Evolutionary conservation across 2,797 vertebrate species (phyloP).

Genomic region (Ctenopoma multispine): DNA sequence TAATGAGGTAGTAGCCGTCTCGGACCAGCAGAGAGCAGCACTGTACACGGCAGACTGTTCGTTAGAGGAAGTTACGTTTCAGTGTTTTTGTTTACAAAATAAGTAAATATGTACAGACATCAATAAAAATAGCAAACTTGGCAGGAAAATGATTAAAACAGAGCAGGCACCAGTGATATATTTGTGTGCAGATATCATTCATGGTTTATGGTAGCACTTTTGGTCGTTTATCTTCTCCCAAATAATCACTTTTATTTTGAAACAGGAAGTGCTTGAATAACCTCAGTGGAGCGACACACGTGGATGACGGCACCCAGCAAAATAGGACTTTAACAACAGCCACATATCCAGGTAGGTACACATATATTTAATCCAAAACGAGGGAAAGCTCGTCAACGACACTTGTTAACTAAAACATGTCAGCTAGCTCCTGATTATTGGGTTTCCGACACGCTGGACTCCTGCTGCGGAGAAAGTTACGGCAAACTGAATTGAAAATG

Average conservation of each 20-base stretch:
- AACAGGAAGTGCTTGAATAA: not conserved
- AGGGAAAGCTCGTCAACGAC: no score
- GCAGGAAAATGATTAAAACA: no score
- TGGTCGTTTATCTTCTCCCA: rapidly evolving
- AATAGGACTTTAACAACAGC: not conserved
- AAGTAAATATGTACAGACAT: not conserved
- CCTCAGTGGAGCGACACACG: constrained; percentile 11
- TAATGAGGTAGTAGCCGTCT: no score
- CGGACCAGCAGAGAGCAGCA: constrained; percentile 9
- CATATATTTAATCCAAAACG: rapidly evolving
- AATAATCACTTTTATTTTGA: constrained; percentile 22
- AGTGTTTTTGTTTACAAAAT: not conserved
- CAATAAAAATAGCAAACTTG: no score
- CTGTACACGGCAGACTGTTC: not conserved
- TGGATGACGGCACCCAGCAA: constrained; percentile 8
- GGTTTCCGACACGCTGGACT: no score
- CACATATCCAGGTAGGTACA: not conserved
- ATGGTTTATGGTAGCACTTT: rapidly evolving
- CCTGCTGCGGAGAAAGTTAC: not conserved
- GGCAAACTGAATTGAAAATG: not conserved
- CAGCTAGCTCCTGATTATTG: no score
- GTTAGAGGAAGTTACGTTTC: not conserved
- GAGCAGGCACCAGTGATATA: no score
- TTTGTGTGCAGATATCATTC: rapidly evolving
- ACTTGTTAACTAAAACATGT: not conserved